These are phyloP conservation scores for Elephas maximus DNA, from an alignment of 2,113 vertebrate genomes.

Conservation along the genomic window DNA sequence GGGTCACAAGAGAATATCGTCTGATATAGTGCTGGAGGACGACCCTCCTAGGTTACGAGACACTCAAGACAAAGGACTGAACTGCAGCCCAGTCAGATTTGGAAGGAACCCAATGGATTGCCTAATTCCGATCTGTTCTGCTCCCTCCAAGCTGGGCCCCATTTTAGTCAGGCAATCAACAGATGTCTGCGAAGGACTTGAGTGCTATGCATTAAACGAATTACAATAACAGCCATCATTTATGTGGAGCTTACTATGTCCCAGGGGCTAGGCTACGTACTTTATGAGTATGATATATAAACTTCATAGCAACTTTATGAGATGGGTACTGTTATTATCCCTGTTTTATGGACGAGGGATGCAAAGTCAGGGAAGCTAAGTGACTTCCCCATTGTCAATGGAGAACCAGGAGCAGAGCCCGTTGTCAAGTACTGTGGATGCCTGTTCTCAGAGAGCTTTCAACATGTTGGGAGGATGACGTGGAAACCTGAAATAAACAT, in stretches of 20 bases:
- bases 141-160: neutral
- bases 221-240: neutral
- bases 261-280: neutral
- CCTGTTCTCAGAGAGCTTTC: neutral
- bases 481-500: neutral
- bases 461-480: neutral
- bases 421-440: no score
- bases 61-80: neutral
- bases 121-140: neutral
- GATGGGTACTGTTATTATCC: neutral
- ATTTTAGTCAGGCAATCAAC: neutral
- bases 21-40: no score
- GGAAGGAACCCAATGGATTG: neutral
- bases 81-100: neutral
- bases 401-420: neutral
- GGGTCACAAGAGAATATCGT: no score
- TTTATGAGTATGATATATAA: neutral
- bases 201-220: neutral
- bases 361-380: neutral
- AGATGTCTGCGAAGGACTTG: neutral
- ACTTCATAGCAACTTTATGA: neutral
- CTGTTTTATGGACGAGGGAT: neutral
- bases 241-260: neutral
- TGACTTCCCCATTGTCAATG: neutral
- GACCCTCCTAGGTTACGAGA: no score